phyloP scores from a whole-genome alignment of 2,797 vertebrate genomes.

The Sparidentex hasta region DNA sequence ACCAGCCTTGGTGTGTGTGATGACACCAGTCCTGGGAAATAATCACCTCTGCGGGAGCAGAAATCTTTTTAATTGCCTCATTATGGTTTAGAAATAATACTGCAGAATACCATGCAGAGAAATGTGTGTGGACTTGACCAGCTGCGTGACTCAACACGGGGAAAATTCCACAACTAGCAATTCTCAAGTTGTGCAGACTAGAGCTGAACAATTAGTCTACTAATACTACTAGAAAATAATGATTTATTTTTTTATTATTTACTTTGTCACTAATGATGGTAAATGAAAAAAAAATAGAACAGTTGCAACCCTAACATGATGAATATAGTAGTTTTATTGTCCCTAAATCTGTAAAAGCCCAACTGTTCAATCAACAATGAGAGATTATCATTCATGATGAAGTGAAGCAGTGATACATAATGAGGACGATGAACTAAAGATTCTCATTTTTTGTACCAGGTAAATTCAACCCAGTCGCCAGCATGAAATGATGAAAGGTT shows the following conservation, averaged over 20 bases:
- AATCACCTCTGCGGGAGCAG: slow-evolving; percentile 23
- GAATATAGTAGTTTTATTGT: background rate
- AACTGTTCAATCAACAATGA: background rate
- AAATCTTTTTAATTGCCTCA: slow-evolving; percentile 50
- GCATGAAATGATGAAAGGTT: too few species aligned
- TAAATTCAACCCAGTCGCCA: background rate
- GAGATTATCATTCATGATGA: background rate
- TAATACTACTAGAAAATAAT: too few species aligned
- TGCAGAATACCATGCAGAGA: slow-evolving; percentile 1
- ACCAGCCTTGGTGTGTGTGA: slow-evolving; percentile 12
- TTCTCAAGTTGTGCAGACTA: background rate
- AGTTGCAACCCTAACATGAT: too few species aligned
- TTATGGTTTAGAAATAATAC: slow-evolving; percentile 35
- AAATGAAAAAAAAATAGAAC: too few species aligned
- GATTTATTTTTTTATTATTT: too few species aligned
- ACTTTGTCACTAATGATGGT: too few species aligned
- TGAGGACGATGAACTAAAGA: background rate
- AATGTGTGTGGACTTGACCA: background rate
- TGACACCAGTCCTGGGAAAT: slow-evolving; percentile 23
- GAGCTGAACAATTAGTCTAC: too few species aligned
- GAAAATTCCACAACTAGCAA: background rate
- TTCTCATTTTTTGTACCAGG: background rate
- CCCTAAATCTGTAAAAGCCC: background rate
- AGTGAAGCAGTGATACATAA: background rate
- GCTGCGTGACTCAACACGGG: background rate